These are phyloP conservation scores for Eonycteris spelaea DNA, from an alignment of 2,113 vertebrate genomes.

Conservation along the genomic window DNA sequence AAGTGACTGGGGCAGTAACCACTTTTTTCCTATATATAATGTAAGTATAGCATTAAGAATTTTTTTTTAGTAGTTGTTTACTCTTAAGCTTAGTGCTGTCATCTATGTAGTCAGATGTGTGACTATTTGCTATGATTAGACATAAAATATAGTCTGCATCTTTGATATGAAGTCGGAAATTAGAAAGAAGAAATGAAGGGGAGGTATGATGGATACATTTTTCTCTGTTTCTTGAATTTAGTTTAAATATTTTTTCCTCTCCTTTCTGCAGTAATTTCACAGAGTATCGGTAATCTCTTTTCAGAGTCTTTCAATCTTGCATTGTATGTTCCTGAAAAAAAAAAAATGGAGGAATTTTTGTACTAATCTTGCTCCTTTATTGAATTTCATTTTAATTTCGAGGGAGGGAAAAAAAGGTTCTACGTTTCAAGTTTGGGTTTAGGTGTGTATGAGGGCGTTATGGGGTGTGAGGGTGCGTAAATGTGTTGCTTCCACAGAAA, in stretches of 20 bases:
- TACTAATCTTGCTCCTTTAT: neutral
- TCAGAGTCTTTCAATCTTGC: neutral
- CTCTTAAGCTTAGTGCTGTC: neutral
- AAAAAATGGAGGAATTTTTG: neutral
- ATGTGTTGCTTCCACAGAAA: neutral
- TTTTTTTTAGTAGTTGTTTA: neutral
- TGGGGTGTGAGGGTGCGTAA: neutral
- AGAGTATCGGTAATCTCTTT: neutral
- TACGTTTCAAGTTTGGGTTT: conserved; percentile 2
- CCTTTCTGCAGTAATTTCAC: neutral
- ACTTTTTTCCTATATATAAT: neutral
- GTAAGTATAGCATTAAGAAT: neutral
- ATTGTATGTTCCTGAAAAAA: neutral
- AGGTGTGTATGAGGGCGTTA: neutral
- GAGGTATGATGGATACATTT: neutral
- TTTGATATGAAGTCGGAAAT: neutral
- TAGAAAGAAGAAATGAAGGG: neutral
- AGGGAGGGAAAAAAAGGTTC: neutral
- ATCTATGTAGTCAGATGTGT: neutral
- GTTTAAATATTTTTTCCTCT: neutral
- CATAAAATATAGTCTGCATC: neutral
- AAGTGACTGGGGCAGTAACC: neutral
- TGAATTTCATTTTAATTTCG: neutral
- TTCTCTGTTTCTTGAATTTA: neutral
- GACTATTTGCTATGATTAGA: neutral